A percentile compares a stretch with the other conserved stretches of the same genome.
Evolutionary conservation across 2,888 invertebrate species (phyloP).

Genomic region (Ctenicera cuprea): DNA sequence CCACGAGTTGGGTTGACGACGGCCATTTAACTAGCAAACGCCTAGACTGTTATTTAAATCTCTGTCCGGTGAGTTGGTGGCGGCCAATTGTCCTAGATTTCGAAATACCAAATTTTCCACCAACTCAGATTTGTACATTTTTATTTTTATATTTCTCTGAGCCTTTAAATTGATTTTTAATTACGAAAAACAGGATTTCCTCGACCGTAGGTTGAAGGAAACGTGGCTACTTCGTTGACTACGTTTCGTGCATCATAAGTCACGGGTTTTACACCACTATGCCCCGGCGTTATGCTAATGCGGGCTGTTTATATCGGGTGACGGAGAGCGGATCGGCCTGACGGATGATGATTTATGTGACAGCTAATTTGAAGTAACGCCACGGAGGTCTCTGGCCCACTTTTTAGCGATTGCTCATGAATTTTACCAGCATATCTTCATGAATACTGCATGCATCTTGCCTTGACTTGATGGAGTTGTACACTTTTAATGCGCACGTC

Average conservation of each 20-base stretch:
- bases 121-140: too few species aligned
- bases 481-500: conserved; percentile 26
- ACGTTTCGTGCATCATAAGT: conserved; percentile 17
- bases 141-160: too few species aligned
- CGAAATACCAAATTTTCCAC: too few species aligned
- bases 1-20: too few species aligned
- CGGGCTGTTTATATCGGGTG: conserved; percentile 48
- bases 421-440: conserved; percentile 41
- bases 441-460: conserved; percentile 45
- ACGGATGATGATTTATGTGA: conserved; percentile 55
- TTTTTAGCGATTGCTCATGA: conserved; percentile 50
- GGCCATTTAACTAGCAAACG: too few species aligned
- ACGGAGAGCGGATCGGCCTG: conserved; percentile 50
- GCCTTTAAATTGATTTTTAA: too few species aligned
- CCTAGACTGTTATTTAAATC: too few species aligned
- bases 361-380: conserved; percentile 52
- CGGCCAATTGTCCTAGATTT: too few species aligned
- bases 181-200: too few species aligned
- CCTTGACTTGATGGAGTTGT: conserved; percentile 38
- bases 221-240: background rate
- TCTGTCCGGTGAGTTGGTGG: too few species aligned
- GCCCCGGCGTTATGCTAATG: conserved; percentile 49
- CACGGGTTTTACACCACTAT: conserved; percentile 6
- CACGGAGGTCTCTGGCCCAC: conserved; percentile 37
- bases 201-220: background rate